Percentiles rank a stretch among this genome's conserved stretches.
Conservation (phyloP, 1,140 invertebrate genomes). For the Cepaea nemoralis region DNA sequence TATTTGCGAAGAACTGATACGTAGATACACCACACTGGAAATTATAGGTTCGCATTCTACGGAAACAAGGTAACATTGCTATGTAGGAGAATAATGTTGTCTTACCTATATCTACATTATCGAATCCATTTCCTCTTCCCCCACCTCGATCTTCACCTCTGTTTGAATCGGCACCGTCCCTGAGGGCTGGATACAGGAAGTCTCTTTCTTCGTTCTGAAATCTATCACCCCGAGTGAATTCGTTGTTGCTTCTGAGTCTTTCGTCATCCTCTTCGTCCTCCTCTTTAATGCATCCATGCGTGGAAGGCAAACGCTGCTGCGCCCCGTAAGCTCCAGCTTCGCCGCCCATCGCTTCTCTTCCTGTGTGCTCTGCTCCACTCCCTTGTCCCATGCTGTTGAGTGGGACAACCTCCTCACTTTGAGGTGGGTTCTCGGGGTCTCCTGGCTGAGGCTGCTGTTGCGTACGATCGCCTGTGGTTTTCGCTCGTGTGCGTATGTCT, state of each 20-base stretch:
- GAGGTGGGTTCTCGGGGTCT: constrained; percentile 29
- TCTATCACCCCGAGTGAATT: not conserved
- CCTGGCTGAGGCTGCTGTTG: constrained; percentile 19
- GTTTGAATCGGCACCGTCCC: constrained; percentile 14
- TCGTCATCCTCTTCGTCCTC: constrained; percentile 22
- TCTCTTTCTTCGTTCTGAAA: not conserved
- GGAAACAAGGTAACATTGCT: too few species aligned
- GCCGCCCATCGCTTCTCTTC: not conserved
- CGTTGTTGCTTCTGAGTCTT: not conserved
- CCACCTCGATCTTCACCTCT: constrained; percentile 18
- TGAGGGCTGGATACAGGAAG: not conserved
- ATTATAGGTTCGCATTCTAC: too few species aligned
- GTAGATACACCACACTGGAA: too few species aligned
- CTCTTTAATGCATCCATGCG: constrained; percentile 17
- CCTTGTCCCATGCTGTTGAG: constrained; percentile 51
- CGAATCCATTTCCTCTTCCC: constrained; percentile 1
- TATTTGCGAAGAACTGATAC: too few species aligned
- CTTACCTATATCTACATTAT: constrained; percentile 30
- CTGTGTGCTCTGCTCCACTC: constrained; percentile 4
- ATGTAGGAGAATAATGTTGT: too few species aligned
- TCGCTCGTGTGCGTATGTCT: constrained; percentile 55
- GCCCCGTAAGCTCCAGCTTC: not conserved
- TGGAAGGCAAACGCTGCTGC: constrained; percentile 1
- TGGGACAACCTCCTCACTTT: constrained; percentile 57
- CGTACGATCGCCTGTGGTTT: constrained; percentile 56